Base-by-base conservation (phyloP, 2,888 invertebrate genomes). In the Cancer borealis region DNA sequence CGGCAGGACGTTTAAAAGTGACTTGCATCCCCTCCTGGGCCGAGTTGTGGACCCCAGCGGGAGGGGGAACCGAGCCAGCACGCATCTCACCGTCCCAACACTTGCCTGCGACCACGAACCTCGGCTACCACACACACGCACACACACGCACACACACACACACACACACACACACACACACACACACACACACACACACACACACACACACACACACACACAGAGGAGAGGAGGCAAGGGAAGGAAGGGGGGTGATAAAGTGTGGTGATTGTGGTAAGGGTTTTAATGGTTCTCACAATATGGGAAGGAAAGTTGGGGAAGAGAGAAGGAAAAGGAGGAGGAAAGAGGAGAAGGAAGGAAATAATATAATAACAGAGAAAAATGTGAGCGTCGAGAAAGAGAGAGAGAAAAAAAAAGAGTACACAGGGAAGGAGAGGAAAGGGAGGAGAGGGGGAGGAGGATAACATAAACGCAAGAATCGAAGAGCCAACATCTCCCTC, bases 1-100 rank as follows among this genome's bases (percentile, higher is more conserved):
- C 88, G 39, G 39, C 30, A 87, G 88, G 88, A 88, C 45, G 49
- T 88, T 92, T 92, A 88, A 88, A 54, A 60, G 87, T 39, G 88
- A 88, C 88, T 92, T 88, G 92, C 10, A 88, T 84, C 92, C 92
- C 92, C 88, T 30, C 92, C 30, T 49, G 92, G 54, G 93, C 88
- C 46, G 73, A 73, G 90, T 88, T 45, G 49, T 88, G 84, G 90
- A 49, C 89, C 93, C 89, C 90, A 89, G 93, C 47, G 47, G 93
- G 84, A 87, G 90, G 73, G 73, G 79, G 45, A 93, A 79, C 47
- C 39, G 90, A 93, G 21, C 79, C 73, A 17, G 54, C 90, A 73
- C 90, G 90, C 79, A 88, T 46, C 39, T 14, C 10, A 0, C 54
- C 47, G 26, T 66, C 88, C 92, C 66, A 21, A 60, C 88, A 10